These are phyloP conservation scores for Dascyllus trimaculatus DNA, from an alignment of 2,113 vertebrate species.

Conservation along the genomic window DNA sequence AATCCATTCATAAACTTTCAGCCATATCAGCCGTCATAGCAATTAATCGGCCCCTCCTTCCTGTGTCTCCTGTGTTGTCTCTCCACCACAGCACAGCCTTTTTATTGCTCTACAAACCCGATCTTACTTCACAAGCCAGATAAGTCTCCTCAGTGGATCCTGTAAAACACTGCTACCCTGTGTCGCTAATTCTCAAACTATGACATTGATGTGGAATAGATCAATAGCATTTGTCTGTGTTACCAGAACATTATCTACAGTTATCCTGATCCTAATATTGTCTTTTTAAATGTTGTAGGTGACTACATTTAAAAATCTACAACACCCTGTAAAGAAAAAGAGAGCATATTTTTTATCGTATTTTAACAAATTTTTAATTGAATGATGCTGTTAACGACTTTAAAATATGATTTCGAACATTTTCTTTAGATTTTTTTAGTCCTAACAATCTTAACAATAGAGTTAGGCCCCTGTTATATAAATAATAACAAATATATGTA, in stretches of 20 bases:
- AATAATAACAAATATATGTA: too few species aligned
- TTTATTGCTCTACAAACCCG: background rate
- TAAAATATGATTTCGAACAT: too few species aligned
- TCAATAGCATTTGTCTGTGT: too few species aligned
- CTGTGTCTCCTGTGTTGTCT: background rate
- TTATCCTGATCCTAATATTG: background rate
- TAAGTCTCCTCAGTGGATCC: background rate
- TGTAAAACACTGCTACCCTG: background rate
- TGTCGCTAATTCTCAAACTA: background rate
- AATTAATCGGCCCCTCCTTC: constrained; percentile 8
- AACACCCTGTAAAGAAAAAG: background rate
- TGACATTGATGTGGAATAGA: too few species aligned
- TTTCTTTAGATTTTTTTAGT: too few species aligned
- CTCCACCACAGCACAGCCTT: background rate
- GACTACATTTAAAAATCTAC: background rate
- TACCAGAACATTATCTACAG: background rate
- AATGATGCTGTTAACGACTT: too few species aligned
- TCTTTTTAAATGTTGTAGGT: background rate
- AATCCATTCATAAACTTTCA: constrained; percentile 41
- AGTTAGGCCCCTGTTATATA: too few species aligned
- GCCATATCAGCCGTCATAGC: constrained; percentile 12
- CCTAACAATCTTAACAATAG: too few species aligned
- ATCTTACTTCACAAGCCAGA: background rate
- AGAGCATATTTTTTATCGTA: too few species aligned
- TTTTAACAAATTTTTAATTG: too few species aligned